Conservation (phyloP, 1,140 invertebrate genomes). For the Saccostrea cuccullata region DNA sequence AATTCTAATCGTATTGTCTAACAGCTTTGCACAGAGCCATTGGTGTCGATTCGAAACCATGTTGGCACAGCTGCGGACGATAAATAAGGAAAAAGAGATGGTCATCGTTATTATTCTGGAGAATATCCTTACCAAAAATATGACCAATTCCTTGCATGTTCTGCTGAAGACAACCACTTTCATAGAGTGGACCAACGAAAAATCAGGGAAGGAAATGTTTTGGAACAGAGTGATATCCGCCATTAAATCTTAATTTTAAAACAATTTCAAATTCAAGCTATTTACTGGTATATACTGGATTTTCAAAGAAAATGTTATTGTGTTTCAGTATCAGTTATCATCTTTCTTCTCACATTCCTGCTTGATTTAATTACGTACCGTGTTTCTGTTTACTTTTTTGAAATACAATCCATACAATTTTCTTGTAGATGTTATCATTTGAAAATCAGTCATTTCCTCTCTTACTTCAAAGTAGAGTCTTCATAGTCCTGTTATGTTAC, state of each 20-base stretch:
- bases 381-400: no score
- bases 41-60: slow-evolving; percentile 78
- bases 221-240: slow-evolving; percentile 81
- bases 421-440: no score
- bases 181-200: slow-evolving; percentile 83
- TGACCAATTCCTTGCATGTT: slow-evolving; percentile 80
- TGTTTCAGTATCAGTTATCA: no score
- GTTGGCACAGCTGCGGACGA: slow-evolving; percentile 52
- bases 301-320: no score
- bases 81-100: neutral
- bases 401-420: no score
- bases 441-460: no score
- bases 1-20: slow-evolving; percentile 67
- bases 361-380: no score
- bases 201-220: slow-evolving; percentile 94
- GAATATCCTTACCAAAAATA: neutral
- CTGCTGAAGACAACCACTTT: slow-evolving; percentile 83
- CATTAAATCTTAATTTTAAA: neutral
- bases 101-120: slow-evolving; percentile 30
- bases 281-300: no score
- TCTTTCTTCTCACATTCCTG: no score
- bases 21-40: slow-evolving; percentile 60
- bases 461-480: no score
- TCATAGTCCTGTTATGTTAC: no score
- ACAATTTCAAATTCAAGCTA: no score